Percentiles rank a stretch among this genome's conserved stretches.
These are phyloP conservation scores for Macrophya alboannulata DNA, from an alignment of 2,888 invertebrate genomes.

Conservation along the genomic window DNA sequence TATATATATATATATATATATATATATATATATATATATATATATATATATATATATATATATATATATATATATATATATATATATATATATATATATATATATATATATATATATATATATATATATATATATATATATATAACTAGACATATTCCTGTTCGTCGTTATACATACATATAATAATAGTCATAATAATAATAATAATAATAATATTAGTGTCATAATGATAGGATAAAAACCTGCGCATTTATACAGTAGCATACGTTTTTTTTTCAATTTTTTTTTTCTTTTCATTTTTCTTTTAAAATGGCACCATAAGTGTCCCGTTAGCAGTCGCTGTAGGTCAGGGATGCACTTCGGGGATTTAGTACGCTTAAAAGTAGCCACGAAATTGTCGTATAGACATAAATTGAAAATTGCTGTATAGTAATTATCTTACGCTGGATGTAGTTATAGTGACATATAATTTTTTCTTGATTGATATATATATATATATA, in stretches of 20 bases:
- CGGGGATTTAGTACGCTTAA: conserved; percentile 18
- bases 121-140: background rate
- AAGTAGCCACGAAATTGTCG: conserved; percentile 33
- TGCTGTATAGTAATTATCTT: background rate
- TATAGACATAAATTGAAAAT: background rate
- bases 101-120: no score
- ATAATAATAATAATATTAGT: conserved; percentile 50
- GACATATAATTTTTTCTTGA: background rate
- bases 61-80: conserved; percentile 16
- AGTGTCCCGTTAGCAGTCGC: conserved; percentile 25
- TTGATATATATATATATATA: no score
- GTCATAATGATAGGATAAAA: conserved; percentile 45
- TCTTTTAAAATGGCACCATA: conserved; percentile 54
- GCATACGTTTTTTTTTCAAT: conserved; percentile 41
- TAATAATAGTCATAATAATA: conserved; percentile 30
- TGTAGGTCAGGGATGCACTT: conserved; percentile 29
- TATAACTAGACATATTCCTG: conserved; percentile 45
- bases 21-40: conserved; percentile 25
- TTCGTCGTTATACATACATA: conserved; percentile 22
- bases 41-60: background rate
- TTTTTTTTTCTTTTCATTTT: conserved; percentile 29
- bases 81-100: background rate
- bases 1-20: background rate
- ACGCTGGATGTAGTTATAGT: background rate
- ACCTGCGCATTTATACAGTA: conserved; percentile 54